Percentiles rank a stretch among this genome's conserved stretches.
phyloP scores from a whole-genome alignment of 2,888 invertebrate species.

The Troglohyphantes excavatus region DNA sequence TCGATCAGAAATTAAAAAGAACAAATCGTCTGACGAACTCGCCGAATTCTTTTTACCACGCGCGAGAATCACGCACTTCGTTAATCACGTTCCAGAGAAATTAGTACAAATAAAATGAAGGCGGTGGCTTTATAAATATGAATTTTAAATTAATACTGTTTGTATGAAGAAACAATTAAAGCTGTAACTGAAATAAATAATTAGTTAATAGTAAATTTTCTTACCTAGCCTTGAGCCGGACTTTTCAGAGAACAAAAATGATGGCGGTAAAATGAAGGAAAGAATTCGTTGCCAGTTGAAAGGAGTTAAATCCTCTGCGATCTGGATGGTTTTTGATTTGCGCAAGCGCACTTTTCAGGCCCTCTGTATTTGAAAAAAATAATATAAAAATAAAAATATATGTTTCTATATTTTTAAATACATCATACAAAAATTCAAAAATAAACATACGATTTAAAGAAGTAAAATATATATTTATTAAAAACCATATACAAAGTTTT shows the following conservation, averaged over 20 bases:
- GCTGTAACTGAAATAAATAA: neutral
- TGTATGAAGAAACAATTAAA: neutral
- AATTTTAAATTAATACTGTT: no score
- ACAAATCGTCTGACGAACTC: neutral
- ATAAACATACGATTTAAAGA: no score
- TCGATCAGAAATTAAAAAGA: conserved; percentile 27
- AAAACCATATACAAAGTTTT: no score
- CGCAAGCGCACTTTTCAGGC: neutral
- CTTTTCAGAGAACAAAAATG: conserved; percentile 28
- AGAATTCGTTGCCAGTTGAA: conserved; percentile 48
- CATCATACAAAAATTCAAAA: no score
- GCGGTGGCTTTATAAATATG: neutral
- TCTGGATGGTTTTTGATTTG: neutral
- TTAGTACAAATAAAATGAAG: neutral
- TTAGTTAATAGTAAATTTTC: neutral
- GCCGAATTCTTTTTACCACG: conserved; percentile 24
- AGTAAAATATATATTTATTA: no score
- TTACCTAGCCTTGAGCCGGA: conserved; percentile 23
- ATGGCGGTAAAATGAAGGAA: conserved; percentile 67
- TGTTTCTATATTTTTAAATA: no score
- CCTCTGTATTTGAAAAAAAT: no score
- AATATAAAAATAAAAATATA: no score
- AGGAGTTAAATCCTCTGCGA: neutral
- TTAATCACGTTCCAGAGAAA: conserved; percentile 3
- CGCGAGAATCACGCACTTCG: conserved; percentile 63